These are phyloP conservation scores for Paradoxurus hermaphroditus DNA, from an alignment of 2,113 vertebrate genomes.

Conservation along the genomic window DNA sequence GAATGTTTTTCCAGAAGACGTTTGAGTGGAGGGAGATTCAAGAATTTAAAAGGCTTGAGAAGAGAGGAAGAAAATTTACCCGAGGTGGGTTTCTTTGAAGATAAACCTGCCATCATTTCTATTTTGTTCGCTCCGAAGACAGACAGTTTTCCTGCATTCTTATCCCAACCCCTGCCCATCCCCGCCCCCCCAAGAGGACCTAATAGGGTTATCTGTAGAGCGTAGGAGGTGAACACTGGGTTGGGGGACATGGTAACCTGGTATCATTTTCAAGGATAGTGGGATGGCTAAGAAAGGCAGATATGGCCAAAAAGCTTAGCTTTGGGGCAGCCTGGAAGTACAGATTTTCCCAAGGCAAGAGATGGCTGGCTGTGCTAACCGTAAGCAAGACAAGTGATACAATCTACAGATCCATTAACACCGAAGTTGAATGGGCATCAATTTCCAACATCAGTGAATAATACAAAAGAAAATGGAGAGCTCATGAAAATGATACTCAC, in stretches of 20 bases:
- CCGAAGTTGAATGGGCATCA: not conserved
- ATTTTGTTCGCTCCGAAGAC: too few species aligned
- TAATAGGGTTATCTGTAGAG: rapidly evolving
- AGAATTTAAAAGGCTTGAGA: not conserved
- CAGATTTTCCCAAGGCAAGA: not conserved
- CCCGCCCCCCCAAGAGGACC: too few species aligned
- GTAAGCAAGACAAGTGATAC: not conserved
- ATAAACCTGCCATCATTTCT: not conserved
- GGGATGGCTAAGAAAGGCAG: not conserved
- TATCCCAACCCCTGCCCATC: too few species aligned
- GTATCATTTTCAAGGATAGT: not conserved
- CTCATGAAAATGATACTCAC: not conserved
- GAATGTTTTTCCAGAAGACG: not conserved
- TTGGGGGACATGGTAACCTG: not conserved
- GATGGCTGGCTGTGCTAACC: too few species aligned
- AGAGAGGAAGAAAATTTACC: not conserved
- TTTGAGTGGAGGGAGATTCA: not conserved
- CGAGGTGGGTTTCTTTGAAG: not conserved
- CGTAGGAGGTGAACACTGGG: rapidly evolving
- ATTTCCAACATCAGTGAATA: not conserved
- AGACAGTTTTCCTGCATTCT: not conserved
- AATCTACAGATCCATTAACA: too few species aligned
- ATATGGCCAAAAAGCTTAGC: not conserved
- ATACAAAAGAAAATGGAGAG: not conserved
- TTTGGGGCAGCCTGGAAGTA: not conserved